Percentiles rank a stretch among this genome's conserved stretches.
phyloP scores from a whole-genome alignment of 1,140 invertebrate genomes.

The Euwallacea fornicatus region DNA sequence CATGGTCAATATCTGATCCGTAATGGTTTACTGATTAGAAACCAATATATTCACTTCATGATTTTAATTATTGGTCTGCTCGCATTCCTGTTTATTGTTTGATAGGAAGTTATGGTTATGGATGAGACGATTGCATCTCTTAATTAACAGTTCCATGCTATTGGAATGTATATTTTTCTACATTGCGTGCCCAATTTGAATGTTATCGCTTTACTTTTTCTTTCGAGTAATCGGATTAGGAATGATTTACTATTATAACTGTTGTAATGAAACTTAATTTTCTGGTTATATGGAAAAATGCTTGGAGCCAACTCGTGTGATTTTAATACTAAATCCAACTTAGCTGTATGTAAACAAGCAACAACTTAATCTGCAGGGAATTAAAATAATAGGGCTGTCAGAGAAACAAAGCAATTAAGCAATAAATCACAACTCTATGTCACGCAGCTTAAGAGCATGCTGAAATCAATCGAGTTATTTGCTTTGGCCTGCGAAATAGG shows the following conservation, averaged over 20 bases:
- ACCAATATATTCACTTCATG: slow-evolving; percentile 19
- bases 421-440: slow-evolving; percentile 9
- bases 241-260: not conserved
- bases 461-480: slow-evolving; percentile 12
- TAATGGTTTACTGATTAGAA: slow-evolving; percentile 19
- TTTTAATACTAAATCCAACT: no score
- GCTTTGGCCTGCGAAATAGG: not conserved
- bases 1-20: slow-evolving; percentile 16
- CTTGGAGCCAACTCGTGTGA: no score
- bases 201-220: not conserved
- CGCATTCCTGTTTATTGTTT: slow-evolving; percentile 3
- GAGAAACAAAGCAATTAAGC: slow-evolving; percentile 7
- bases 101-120: not conserved
- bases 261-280: not conserved
- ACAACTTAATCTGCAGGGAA: not conserved
- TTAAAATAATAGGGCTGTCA: not conserved
- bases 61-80: slow-evolving; percentile 10
- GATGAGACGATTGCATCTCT: not conserved
- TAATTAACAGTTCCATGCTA: slow-evolving; percentile 3
- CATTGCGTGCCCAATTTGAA: not conserved
- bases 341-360: not conserved
- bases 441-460: slow-evolving; percentile 3
- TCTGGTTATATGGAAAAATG: not conserved
- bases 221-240: not conserved
- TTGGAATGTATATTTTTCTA: not conserved